Base-by-base conservation (phyloP, 1,140 invertebrate genomes). In the Lordiphosa collinella region DNA sequence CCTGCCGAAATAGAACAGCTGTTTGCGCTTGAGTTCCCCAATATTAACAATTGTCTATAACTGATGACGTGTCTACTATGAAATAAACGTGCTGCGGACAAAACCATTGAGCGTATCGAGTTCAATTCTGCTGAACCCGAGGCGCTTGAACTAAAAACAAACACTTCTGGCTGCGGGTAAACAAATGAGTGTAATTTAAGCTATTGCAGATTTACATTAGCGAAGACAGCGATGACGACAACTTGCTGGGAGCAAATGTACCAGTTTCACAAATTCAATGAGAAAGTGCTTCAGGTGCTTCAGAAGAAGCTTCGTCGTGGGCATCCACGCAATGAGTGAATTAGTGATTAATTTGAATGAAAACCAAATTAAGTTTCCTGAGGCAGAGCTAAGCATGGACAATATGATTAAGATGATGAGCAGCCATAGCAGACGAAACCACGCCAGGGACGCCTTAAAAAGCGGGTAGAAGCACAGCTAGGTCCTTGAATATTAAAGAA, bases 161-260 rank as follows among this genome's bases (percentile, higher is more conserved):
- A 22, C 79, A 84, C 25, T 84, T 84, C 2, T 84, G 78, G 78
- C 48, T 73, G 4, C 59, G 49, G 56, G 72, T 84, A 70, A 76
- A 51, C 40, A 41, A 35, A 18, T 18, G 3, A 4, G 3, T 18
- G 18, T 18, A 18, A 18, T 18, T 4, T 4, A 18, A 2, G 18
- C 22, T 7, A 18, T 25, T 25, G 22, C 22, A 25, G 22, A 4
- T 25, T 5, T 4, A 2, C 3, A 18, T 18, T 2, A 18, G 18
- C 18, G 1, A 18, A 18, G 22, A 25, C 22, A 7, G 7, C 22
- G 5, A 25, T 25, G 22, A 6, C 6, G 4, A 2, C 5, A 25
- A 7, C 22, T 2, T 84, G 78, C 46, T 84, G 78, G 78, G 52
- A 73, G n/a, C 68, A 84, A 34, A n/a, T 84, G 10, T 18, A 40